Evolutionary conservation across 2,113 vertebrate genomes (phyloP), one percentile per base, ranked within the genome.

Genomic region (Engraulis encrasicolus): DNA sequence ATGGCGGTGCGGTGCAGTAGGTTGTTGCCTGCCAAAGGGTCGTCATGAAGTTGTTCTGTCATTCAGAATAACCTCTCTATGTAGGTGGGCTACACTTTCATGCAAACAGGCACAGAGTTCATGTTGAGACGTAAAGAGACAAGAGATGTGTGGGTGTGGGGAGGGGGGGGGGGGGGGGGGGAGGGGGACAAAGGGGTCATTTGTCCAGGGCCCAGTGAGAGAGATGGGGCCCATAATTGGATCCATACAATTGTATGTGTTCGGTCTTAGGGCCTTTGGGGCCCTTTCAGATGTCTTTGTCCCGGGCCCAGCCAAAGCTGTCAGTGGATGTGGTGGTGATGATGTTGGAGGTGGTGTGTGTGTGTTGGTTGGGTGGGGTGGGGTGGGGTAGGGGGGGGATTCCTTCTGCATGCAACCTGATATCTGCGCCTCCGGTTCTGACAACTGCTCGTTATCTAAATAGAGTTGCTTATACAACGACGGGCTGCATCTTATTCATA

Each of bases 401-500:
- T 12, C 27, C 31, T 74, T 74, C 66, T 74, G 27, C 66, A 17
- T 23, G 66, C 66, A 74, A 74, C 66, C 66, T 74, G 66, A 74
- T 74, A 86, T 90, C 90, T 87, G 80, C 86, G 86, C 87, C 86
- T 88, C 89, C 88, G 90, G 84, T 88, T 86, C 86, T 89, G 84
- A 80, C 40, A 83, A 89, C 85, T 87, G 84, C 88, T 86, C 91
- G 90, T 88, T 90, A 90, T 92, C 87, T 89, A 40, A 85, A 83
- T 85, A 85, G 91, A 91, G 88, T 89, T 91, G 89, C 90, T 91
- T 86, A 91, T 89, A 88, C 86, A 86, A 89, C 87, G 83, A 84
- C 83, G 87, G 90, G 90, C 86, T 79, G 20, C n/a, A n/a, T n/a
- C n/a, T n/a, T n/a, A n/a, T 61, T 89, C 90, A 91, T 89, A 85